Conservation (phyloP, 2,113 vertebrate genomes). For the Pluvianellus socialis region DNA sequence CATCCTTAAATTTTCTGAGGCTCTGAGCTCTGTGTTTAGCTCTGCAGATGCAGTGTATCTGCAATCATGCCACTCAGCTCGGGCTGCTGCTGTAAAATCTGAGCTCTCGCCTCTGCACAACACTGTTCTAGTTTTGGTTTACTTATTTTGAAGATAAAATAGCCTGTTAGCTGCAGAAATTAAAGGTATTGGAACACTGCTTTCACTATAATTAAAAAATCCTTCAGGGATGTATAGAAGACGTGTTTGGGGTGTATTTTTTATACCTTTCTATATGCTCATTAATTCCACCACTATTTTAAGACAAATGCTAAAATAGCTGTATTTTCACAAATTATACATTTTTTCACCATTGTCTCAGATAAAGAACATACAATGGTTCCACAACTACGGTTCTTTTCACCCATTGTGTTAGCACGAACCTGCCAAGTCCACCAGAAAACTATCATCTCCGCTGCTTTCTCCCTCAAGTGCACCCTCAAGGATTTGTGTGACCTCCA, state of each 20-base stretch:
- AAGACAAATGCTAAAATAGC: neutral
- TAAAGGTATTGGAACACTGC: neutral
- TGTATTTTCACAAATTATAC: neutral
- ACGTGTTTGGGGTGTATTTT: neutral
- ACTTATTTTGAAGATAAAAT: slow-evolving; percentile 13
- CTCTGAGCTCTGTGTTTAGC: neutral
- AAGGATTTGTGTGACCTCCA: neutral
- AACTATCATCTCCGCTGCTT: neutral
- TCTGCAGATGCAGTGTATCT: neutral
- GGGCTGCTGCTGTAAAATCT: neutral
- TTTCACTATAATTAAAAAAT: neutral
- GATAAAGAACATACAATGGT: neutral
- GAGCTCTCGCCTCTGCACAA: neutral
- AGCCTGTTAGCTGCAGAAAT: neutral
- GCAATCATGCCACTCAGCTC: neutral
- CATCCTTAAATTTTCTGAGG: neutral
- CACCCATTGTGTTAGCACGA: neutral
- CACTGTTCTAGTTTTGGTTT: neutral
- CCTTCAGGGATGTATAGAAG: neutral
- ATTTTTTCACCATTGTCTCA: neutral
- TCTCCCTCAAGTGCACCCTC: neutral
- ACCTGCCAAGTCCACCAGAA: neutral
- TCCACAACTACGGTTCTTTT: neutral
- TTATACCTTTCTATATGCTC: neutral
- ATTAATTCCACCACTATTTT: neutral